Evolutionary conservation across 2,888 invertebrate species (phyloP).

Genomic region (Lordiphosa andalusiaca): DNA sequence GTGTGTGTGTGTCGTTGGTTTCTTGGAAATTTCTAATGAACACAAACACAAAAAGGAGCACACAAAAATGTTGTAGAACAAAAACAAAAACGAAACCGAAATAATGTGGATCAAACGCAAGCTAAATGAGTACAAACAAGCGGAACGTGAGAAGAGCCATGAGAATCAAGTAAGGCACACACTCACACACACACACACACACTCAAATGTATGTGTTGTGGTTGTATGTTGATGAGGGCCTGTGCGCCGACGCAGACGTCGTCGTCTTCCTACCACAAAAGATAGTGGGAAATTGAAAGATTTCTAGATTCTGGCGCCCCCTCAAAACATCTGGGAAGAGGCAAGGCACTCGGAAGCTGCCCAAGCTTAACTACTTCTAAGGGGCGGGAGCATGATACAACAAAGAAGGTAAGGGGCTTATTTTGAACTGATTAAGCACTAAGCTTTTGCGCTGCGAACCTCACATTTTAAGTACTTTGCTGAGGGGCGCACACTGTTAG

Average conservation of each 20-base stretch:
- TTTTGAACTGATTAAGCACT: no score
- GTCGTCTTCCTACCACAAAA: conserved; percentile 6
- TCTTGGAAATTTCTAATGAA: conserved; percentile 72
- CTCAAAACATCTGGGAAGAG: neutral
- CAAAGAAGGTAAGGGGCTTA: no score
- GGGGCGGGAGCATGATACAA: no score
- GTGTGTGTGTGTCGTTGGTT: conserved; percentile 51
- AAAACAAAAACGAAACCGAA: conserved; percentile 48
- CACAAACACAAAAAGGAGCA: conserved; percentile 71
- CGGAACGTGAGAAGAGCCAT: conserved; percentile 60
- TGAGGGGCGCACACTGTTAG: no score
- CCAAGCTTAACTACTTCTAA: no score
- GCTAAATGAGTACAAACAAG: conserved; percentile 60
- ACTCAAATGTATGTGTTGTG: conserved; percentile 1
- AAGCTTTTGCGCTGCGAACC: no score
- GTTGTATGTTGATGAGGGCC: conserved; percentile 18
- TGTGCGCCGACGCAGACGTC: conserved; percentile 38
- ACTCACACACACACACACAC: conserved; percentile 9
- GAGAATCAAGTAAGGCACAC: conserved; percentile 50
- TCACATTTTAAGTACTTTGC: no score
- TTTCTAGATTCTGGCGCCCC: neutral
- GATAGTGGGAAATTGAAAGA: conserved; percentile 3
- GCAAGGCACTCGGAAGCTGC: no score
- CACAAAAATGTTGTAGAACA: conserved; percentile 59
- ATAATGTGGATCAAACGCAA: conserved; percentile 61